Evolutionary conservation across 92 coral and sea anemone genomes (phyloP).

Genomic region (Pocillopora grandis): DNA sequence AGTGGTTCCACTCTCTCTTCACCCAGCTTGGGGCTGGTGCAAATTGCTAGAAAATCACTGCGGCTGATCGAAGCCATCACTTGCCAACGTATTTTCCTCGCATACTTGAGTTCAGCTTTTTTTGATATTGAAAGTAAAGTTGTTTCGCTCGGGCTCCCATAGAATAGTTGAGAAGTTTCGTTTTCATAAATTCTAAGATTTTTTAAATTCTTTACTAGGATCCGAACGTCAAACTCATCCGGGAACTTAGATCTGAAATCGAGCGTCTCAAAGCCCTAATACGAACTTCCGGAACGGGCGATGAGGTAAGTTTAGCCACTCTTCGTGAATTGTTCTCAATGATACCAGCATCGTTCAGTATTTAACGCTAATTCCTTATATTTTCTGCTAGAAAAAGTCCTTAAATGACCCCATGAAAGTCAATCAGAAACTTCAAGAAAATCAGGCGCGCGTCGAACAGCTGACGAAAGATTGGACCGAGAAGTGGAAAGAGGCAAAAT

Average conservation of each 20-base stretch:
- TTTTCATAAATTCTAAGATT: background rate
- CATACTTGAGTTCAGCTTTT: too few relatives aligned
- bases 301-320: constrained; percentile 1
- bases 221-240: constrained; percentile 82
- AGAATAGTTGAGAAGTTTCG: too few relatives aligned
- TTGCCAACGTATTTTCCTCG: too few relatives aligned
- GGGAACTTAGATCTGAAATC: constrained; percentile 80
- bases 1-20: too few relatives aligned
- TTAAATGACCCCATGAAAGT: constrained; percentile 67
- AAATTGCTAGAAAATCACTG: too few relatives aligned
- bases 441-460: constrained; percentile 87
- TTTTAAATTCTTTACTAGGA: constrained; percentile 48
- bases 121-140: too few relatives aligned
- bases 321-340: background rate
- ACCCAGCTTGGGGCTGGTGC: too few relatives aligned
- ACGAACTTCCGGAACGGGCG: constrained; percentile 2
- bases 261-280: constrained; percentile 75
- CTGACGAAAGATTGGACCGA: constrained; percentile 96
- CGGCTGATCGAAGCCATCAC: too few relatives aligned
- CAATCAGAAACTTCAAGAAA: constrained; percentile 78
- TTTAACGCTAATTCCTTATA: background rate
- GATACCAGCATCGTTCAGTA: background rate
- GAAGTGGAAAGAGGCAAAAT: constrained; percentile 92
- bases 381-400: constrained; percentile 24
- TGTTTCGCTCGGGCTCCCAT: too few relatives aligned